These are phyloP conservation scores for Pionites leucogaster DNA, from an alignment of 2,113 vertebrate genomes.

Conservation along the genomic window DNA sequence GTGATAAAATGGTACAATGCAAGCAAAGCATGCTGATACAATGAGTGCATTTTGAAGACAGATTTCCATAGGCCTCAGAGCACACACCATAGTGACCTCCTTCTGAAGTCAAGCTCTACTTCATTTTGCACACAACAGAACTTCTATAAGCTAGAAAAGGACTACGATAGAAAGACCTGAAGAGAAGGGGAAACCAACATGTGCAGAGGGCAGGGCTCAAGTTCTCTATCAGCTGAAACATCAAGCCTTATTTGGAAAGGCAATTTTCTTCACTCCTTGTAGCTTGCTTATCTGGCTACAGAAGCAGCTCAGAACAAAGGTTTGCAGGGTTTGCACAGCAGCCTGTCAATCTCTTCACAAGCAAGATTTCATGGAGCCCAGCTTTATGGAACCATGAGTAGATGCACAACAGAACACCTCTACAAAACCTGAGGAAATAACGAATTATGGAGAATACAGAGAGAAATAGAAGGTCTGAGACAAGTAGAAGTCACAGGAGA, in stretches of 20 bases:
- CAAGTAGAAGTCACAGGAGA: not conserved
- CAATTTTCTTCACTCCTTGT: not conserved
- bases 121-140: not conserved
- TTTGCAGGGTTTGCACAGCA: not conserved
- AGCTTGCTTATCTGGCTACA: not conserved
- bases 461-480: not conserved
- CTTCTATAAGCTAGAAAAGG: not conserved
- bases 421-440: not conserved
- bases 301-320: not conserved
- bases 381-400: not conserved
- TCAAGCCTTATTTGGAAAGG: not conserved
- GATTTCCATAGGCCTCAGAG: not conserved
- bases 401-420: not conserved
- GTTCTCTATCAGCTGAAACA: not conserved
- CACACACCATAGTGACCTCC: not conserved
- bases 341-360: not conserved
- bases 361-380: not conserved
- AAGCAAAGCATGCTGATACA: not conserved
- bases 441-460: not conserved
- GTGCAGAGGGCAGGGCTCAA: not conserved
- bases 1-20: not conserved
- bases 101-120: not conserved
- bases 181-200: not conserved
- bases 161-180: not conserved
- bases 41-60: fast-evolving